A percentile compares a stretch with the other conserved stretches of the same genome.
Evolutionary conservation across 2,888 invertebrate species (phyloP).

Genomic region (Aspidapion aeneum): DNA sequence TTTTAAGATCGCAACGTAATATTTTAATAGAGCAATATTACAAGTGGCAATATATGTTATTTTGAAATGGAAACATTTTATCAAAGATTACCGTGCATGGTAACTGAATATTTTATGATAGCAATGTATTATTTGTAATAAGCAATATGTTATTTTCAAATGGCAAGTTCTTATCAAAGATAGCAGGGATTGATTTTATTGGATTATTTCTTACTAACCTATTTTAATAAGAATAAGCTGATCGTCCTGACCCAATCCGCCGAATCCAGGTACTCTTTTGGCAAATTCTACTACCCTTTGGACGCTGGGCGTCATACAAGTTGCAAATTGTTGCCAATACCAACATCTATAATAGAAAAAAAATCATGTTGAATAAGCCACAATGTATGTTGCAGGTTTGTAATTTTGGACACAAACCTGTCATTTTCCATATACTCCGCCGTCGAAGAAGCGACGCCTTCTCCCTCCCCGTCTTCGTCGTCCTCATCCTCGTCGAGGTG

Average conservation of each 20-base stretch:
- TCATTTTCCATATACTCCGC: constrained; percentile 38
- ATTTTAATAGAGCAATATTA: no score
- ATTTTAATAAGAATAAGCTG: constrained; percentile 94
- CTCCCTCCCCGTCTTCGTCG: constrained; percentile 37
- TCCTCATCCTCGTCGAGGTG: constrained; percentile 22
- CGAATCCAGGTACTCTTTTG: constrained; percentile 91
- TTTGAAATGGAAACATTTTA: no score
- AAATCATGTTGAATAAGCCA: neutral
- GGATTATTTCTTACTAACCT: no score
- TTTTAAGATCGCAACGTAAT: no score
- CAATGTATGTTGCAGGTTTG: neutral
- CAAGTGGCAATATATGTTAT: no score
- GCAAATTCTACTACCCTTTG: constrained; percentile 95
- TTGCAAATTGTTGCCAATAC: constrained; percentile 87
- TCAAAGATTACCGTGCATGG: no score
- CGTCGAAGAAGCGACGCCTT: constrained; percentile 53
- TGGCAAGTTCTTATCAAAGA: no score
- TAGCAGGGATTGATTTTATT: no score
- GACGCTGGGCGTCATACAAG: constrained; percentile 84
- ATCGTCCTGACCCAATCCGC: constrained; percentile 88
- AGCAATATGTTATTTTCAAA: no score
- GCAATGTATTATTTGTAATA: no score
- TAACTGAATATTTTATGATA: no score
- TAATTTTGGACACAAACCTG: constrained; percentile 19
- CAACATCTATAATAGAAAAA: constrained; percentile 50